These are phyloP conservation scores for Pogonophryne albipinna DNA, from an alignment of 2,797 vertebrate genomes.

Conservation along the genomic window DNA sequence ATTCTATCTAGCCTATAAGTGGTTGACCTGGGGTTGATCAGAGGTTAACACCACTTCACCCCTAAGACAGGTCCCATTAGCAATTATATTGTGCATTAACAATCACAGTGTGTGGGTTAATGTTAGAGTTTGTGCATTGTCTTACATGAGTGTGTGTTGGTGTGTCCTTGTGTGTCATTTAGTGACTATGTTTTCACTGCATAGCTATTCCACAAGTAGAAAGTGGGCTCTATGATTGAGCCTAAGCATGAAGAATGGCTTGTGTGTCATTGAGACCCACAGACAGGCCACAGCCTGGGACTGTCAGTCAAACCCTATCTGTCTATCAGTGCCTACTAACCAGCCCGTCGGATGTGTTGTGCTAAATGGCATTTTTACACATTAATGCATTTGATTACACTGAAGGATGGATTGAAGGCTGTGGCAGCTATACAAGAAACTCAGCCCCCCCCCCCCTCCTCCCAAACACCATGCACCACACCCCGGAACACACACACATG, in stretches of 20 bases:
- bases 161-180: conserved; percentile 35
- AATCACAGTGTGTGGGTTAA: conserved; percentile 61
- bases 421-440: conserved; percentile 61
- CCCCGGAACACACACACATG: conserved; percentile 40
- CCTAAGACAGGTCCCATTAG: conserved; percentile 82
- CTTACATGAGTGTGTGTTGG: conserved; percentile 29
- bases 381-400: conserved; percentile 83
- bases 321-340: conserved; percentile 74
- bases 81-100: conserved; percentile 82
- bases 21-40: conserved; percentile 80
- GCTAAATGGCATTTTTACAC: conserved; percentile 87
- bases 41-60: conserved; percentile 83
- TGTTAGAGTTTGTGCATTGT: conserved; percentile 51
- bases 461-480: conserved; percentile 45
- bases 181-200: conserved; percentile 27
- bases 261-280: conserved; percentile 69
- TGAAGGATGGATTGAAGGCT: conserved; percentile 60
- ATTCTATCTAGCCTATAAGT: conserved; percentile 78
- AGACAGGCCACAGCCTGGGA: conserved; percentile 70
- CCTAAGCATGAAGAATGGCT: conserved; percentile 58
- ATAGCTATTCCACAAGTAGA: conserved; percentile 48
- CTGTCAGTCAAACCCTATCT: conserved; percentile 79
- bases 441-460: conserved; percentile 25
- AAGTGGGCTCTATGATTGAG: conserved; percentile 48
- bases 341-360: conserved; percentile 75